Conservation (phyloP, 2,113 vertebrate genomes). For the Pseudopodoces humilis region DNA sequence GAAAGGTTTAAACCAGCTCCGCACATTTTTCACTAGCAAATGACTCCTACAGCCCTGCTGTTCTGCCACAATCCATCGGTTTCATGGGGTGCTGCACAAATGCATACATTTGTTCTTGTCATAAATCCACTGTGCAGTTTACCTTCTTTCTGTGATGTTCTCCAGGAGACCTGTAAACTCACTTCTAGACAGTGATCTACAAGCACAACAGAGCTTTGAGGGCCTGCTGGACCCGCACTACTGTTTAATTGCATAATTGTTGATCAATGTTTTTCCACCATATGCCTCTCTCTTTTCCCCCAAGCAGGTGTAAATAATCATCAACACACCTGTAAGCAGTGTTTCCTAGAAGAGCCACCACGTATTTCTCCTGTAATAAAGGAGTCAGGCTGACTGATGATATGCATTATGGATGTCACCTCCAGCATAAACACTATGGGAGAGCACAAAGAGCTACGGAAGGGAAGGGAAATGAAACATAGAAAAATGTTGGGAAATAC, state of each 20-base stretch:
- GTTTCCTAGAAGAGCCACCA: not conserved
- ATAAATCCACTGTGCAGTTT: not conserved
- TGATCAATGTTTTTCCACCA: not conserved
- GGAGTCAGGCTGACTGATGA: not conserved
- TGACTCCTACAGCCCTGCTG: conserved; percentile 16
- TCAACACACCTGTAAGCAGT: not conserved
- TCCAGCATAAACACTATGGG: not conserved
- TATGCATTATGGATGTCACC: not conserved
- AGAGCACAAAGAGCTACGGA: not conserved
- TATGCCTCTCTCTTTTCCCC: not conserved
- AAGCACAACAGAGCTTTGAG: not conserved
- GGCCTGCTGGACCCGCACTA: not conserved
- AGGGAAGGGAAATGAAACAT: not conserved
- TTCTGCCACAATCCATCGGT: not conserved
- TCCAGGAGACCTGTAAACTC: not conserved
- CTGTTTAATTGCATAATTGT: not conserved
- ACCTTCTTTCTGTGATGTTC: not conserved
- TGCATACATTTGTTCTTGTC: conserved; percentile 23
- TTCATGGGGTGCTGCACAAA: not conserved
- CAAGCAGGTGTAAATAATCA: not conserved
- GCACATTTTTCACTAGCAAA: conserved; percentile 31
- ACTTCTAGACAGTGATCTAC: not conserved
- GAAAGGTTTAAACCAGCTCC: conserved; percentile 36
- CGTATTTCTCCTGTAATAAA: not conserved
- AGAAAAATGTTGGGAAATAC: not conserved